Percentiles rank a stretch among this genome's conserved stretches.
These are phyloP conservation scores for Halichoeres trimaculatus DNA, from an alignment of 2,113 vertebrate genomes.

Conservation along the genomic window DNA sequence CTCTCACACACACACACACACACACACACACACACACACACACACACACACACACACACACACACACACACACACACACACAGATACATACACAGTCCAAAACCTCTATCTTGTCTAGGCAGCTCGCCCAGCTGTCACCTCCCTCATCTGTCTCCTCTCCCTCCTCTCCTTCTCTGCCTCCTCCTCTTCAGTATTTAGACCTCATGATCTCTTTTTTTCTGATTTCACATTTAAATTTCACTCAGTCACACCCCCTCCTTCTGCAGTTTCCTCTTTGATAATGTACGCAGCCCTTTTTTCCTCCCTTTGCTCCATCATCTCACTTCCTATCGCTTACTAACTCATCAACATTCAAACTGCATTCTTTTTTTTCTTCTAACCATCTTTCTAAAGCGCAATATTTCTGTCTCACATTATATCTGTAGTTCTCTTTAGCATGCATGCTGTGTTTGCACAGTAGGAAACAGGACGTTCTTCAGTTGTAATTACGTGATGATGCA, in stretches of 20 bases:
- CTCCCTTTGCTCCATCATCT: not conserved
- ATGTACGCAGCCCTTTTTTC: not conserved
- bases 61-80: slow-evolving; percentile 47
- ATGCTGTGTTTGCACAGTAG: not conserved
- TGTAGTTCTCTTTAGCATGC: not conserved
- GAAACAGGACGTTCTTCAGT: not conserved
- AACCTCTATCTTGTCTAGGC: slow-evolving; percentile 65
- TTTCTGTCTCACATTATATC: slow-evolving; percentile 1
- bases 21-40: slow-evolving; percentile 25
- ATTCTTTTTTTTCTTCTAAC: not conserved
- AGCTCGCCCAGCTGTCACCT: slow-evolving; percentile 66
- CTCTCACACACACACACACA: slow-evolving; percentile 45
- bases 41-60: slow-evolving; percentile 33
- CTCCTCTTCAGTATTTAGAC: slow-evolving; percentile 41
- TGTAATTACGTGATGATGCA: not conserved
- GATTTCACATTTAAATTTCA: slow-evolving; percentile 28
- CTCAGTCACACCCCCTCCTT: not conserved
- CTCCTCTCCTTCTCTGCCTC: slow-evolving; percentile 2
- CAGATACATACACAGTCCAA: slow-evolving; percentile 33
- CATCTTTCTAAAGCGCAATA: not conserved
- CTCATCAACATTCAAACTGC: not conserved
- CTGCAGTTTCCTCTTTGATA: not conserved
- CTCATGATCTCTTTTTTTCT: slow-evolving; percentile 29
- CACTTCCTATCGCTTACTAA: slow-evolving; percentile 5
- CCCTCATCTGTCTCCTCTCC: slow-evolving; percentile 51